Conservation (phyloP, 2,797 vertebrate species). For the Acestrorhynchus altus region DNA sequence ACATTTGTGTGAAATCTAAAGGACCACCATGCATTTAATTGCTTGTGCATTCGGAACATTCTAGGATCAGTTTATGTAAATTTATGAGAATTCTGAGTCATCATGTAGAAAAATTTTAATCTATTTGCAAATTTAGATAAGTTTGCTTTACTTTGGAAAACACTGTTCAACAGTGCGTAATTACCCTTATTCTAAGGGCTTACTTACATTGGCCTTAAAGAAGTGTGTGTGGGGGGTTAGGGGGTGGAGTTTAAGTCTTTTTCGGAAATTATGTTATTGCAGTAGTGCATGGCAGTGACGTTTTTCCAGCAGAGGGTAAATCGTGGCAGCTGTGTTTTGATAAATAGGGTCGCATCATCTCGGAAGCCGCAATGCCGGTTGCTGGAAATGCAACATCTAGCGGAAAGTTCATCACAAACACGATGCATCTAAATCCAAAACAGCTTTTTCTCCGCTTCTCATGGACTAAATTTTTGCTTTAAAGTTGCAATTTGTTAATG, state of each 20-base stretch:
- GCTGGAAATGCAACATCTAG: slow-evolving; percentile 13
- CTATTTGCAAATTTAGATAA: too few relatives aligned
- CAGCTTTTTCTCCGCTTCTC: slow-evolving; percentile 18
- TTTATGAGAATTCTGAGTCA: too few relatives aligned
- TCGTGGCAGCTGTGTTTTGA: slow-evolving; percentile 28
- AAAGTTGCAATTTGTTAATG: background rate
- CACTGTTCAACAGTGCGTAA: too few relatives aligned
- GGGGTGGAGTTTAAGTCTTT: background rate
- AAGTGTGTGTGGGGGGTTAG: background rate
- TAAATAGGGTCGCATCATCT: slow-evolving; percentile 21
- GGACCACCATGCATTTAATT: too few relatives aligned
- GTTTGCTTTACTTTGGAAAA: too few relatives aligned
- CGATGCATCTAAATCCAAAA: slow-evolving; percentile 22
- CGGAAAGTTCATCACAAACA: slow-evolving; percentile 17
- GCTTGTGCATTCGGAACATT: too few relatives aligned
- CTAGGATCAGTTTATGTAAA: too few relatives aligned
- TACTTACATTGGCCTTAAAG: too few relatives aligned
- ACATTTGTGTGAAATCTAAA: too few relatives aligned
- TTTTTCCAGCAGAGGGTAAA: slow-evolving; percentile 30
- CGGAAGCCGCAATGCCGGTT: slow-evolving; percentile 9
- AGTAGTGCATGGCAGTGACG: slow-evolving; percentile 8
- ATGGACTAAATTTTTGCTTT: background rate
- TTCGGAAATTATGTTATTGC: slow-evolving; percentile 16
- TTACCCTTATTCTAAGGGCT: too few relatives aligned
- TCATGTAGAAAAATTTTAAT: too few relatives aligned